Evolutionary conservation across 2,113 vertebrate genomes (phyloP), one percentile per base, ranked within the genome.

Genomic region (Taxidea taxus): DNA sequence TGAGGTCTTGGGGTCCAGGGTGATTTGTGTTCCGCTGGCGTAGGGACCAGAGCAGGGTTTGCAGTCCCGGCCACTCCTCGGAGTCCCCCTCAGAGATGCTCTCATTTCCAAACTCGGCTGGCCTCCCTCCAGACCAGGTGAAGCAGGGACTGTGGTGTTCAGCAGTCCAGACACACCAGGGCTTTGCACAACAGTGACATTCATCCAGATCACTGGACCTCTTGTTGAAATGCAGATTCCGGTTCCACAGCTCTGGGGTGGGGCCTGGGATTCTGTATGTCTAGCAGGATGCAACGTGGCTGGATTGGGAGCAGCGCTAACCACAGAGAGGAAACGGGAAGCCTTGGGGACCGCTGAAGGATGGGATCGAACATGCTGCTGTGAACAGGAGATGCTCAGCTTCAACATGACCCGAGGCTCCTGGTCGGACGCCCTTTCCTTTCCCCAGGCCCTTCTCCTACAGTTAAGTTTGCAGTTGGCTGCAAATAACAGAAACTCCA

Each of bases 351-450:
- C 9, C 2, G 11, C 31, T 1, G 29, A 1, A 23, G 11, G 42
- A 21, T 12, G 0, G 62, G 16, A 3, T 1, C 6, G 39, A 12
- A 58, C 47, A 1, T 2, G 6, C 49, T 25, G 2, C 6, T 2
- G 10, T 20, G 66, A 14, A 25, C 16, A 7, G 4, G 60, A 72
- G n/a, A 0, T 2, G 6, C 31, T 11, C 42, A 15, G 56, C 85
- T 47, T 25, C 64, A 3, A 1, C 25, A 9, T 4, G 4, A 4
- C 72, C 54, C 4, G 4, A 39, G 83, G 8, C 1, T 9, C 20
- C 49, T 12, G 2, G 2, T 31, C 47, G 34, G 0, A 3, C 3
- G 21, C 9, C 14, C 37, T 34, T 66, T 39, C n/a, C 20, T 12
- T 34, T 2, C 39, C 47, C 6, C 27, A 81, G 21, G 34, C 70